Evolutionary conservation across 2,113 vertebrate genomes (phyloP), one percentile per base, ranked within the genome.

Genomic region (Phycodurus eques): DNA sequence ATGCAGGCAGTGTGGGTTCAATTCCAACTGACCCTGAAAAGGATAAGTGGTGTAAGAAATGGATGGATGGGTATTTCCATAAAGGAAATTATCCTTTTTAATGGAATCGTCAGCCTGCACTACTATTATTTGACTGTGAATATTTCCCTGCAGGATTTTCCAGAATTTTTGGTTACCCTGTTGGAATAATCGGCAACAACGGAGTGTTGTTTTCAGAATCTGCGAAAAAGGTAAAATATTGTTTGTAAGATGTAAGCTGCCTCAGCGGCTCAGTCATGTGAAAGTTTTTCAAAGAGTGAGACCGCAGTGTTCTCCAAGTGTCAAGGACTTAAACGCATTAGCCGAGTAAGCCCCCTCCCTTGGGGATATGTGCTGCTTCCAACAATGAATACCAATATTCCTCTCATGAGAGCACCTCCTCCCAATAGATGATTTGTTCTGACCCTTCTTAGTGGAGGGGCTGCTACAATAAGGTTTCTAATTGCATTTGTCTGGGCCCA

Each of bases 151-250:
- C 72, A 99, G 98, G 98, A 70, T 99, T 98, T 85, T 93, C 97
- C 71, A 94, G 97, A 86, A 95, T 99, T 92, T 98, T 95, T 88
- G 97, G 97, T 49, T 99, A 99, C 74, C 98, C 96, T 7, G 88
- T 99, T 42, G 98, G 97, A 87, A 96, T 99, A 80, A 94, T 99
- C 88, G 98, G 96, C 80, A 99, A 99, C 90, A 99, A 99, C 65
- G 98, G 98, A 67, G 97, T 99, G 81, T 92, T 99, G 72, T 99
- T 99, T 88, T 99, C 97, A 78, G 98, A 99, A 84, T 98, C 96
- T 54, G 96, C 96, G 53, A 98, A 98, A 91, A 99, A 99, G 94
- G 96, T 93, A 35, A 93, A 85, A 61, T 66, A 22, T 73, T 0
- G 0, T 71, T 67, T 61, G 14, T 31, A 20, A 12, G 11, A 2